Evolutionary conservation across 2,113 vertebrate species (phyloP).

Genomic region (Aptenodytes forsteri): DNA sequence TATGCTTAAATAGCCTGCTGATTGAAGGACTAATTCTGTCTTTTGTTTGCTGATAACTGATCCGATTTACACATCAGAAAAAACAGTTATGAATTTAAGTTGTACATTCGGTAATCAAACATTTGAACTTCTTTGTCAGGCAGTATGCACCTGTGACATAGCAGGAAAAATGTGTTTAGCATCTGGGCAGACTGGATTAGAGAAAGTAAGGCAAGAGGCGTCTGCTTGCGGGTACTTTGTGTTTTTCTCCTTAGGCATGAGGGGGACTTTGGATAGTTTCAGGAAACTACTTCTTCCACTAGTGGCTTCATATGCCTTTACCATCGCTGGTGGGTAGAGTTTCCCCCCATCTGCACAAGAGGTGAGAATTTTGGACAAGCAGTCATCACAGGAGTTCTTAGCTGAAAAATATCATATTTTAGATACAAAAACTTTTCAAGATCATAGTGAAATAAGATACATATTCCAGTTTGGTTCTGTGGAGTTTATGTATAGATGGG

Average conservation of each 20-base stretch:
- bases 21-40: background rate
- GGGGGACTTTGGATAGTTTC: background rate
- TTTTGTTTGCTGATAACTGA: background rate
- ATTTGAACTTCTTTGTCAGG: background rate
- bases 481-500: background rate
- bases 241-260: background rate
- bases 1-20: background rate
- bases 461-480: background rate
- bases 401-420: background rate
- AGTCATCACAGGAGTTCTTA: background rate
- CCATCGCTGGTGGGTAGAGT: background rate
- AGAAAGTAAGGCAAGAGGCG: background rate
- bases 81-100: background rate
- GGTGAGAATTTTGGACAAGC: background rate
- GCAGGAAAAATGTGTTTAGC: background rate
- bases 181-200: background rate
- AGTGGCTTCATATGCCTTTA: background rate
- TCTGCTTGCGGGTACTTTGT: background rate
- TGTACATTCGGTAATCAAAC: background rate
- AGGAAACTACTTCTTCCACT: background rate
- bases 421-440: background rate
- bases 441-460: background rate
- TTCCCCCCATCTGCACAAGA: background rate
- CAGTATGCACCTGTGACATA: background rate
- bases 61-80: background rate